Evolutionary conservation across 2,797 vertebrate species (phyloP).

Genomic region (Leuciscus waleckii): DNA sequence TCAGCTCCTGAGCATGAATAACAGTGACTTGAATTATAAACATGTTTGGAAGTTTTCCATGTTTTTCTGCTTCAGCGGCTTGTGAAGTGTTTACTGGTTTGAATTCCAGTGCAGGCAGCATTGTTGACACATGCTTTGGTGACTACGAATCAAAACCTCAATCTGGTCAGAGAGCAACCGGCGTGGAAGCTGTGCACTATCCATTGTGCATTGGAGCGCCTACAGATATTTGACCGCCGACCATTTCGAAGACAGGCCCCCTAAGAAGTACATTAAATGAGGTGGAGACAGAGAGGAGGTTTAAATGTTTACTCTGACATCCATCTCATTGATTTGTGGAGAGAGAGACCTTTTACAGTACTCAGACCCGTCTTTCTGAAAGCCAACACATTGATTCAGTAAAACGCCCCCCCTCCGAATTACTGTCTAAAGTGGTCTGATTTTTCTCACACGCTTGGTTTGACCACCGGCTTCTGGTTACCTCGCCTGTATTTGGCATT

Average conservation of each 20-base stretch:
- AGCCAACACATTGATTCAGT: slow-evolving; percentile 34
- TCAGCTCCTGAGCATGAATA: slow-evolving; percentile 1
- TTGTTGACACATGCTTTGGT: slow-evolving; percentile 5
- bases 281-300: slow-evolving; percentile 15
- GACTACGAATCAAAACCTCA: neutral
- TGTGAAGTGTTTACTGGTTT: slow-evolving; percentile 13
- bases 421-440: neutral
- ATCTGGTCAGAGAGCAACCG: neutral
- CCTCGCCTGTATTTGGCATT: neutral
- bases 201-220: neutral
- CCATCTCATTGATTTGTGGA: slow-evolving; percentile 27
- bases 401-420: neutral
- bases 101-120: neutral
- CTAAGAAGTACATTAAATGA: slow-evolving; percentile 21
- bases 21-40: slow-evolving; percentile 2
- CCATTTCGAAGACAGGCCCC: neutral
- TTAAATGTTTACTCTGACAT: slow-evolving; percentile 44
- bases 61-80: neutral
- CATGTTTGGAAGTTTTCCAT: neutral
- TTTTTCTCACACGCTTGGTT: neutral
- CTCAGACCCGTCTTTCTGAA: slow-evolving; percentile 11
- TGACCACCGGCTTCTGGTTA: neutral
- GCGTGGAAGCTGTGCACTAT: neutral
- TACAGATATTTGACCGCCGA: neutral
- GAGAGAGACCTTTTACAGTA: slow-evolving; percentile 8